Evolutionary conservation across 1,140 invertebrate species (phyloP).

Genomic region (Brachionus rubens): DNA sequence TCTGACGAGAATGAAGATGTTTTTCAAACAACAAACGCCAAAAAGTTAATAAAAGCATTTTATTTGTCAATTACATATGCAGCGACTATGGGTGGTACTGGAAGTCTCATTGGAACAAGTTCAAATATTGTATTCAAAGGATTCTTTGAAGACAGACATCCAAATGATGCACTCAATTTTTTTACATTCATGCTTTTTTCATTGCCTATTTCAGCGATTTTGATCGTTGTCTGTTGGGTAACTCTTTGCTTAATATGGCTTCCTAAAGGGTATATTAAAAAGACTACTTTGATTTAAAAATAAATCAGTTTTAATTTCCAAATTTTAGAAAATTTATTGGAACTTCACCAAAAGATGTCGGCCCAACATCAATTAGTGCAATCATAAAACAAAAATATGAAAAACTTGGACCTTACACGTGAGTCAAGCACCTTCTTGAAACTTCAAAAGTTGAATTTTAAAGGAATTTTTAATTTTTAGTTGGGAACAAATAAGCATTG

Average conservation of each 20-base stretch:
- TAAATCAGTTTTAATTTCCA: too few relatives aligned
- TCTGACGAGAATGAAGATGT: background rate
- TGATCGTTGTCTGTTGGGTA: conserved; percentile 1
- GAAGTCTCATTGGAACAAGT: conserved; percentile 79
- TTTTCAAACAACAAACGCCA: background rate
- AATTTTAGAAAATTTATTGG: too few relatives aligned
- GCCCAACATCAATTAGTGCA: too few relatives aligned
- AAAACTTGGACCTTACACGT: too few relatives aligned
- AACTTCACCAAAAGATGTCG: too few relatives aligned
- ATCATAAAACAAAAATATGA: too few relatives aligned
- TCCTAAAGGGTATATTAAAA: too few relatives aligned
- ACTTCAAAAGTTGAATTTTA: too few relatives aligned
- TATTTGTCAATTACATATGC: conserved; percentile 74
- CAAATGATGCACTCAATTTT: background rate
- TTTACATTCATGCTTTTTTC: conserved; percentile 21
- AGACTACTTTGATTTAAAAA: too few relatives aligned
- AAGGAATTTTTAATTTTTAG: too few relatives aligned
- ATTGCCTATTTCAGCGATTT: background rate
- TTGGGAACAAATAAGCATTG: too few relatives aligned
- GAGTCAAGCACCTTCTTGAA: too few relatives aligned
- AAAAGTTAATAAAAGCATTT: background rate
- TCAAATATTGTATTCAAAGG: conserved; percentile 82
- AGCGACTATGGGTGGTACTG: conserved; percentile 75
- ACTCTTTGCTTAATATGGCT: background rate
- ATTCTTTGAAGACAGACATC: conserved; percentile 64